A percentile compares a stretch with the other conserved stretches of the same genome.
phyloP scores from a whole-genome alignment of 2,797 vertebrate genomes.

The Acanthurus tractus region DNA sequence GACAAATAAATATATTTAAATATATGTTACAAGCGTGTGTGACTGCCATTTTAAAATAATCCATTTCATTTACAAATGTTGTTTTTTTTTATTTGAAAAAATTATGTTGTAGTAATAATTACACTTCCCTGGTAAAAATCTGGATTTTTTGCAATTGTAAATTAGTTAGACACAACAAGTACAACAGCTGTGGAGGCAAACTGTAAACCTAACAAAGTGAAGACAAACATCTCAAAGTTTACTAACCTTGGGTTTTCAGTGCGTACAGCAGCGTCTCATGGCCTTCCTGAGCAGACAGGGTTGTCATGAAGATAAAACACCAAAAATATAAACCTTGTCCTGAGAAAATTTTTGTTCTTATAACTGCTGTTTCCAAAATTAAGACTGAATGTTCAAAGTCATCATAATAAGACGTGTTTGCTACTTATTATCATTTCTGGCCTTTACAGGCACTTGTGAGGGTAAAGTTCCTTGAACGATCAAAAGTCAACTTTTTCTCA shows the following conservation, averaged over 20 bases:
- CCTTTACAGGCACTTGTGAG: neutral
- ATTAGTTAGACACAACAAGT: neutral
- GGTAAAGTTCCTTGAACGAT: neutral
- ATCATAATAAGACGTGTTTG: neutral
- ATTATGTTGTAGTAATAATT: no score
- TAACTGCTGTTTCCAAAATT: neutral
- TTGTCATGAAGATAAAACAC: neutral
- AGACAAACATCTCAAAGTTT: neutral
- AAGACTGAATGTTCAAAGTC: neutral
- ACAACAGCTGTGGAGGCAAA: neutral
- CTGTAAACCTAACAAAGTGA: neutral
- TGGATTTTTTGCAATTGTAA: neutral
- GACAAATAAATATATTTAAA: constrained; percentile 60
- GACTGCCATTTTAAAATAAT: neutral
- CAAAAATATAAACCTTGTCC: neutral
- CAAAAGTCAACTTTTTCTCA: neutral
- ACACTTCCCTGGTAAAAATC: no score
- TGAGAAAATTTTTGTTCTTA: neutral
- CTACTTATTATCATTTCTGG: neutral
- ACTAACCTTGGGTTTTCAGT: no score
- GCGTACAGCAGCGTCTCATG: neutral
- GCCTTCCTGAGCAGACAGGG: neutral
- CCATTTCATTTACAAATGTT: neutral
- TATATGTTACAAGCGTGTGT: neutral
- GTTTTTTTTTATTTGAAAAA: neutral